Conservation (phyloP, 2,113 vertebrate species). For the Ictalurus punctatus region DNA sequence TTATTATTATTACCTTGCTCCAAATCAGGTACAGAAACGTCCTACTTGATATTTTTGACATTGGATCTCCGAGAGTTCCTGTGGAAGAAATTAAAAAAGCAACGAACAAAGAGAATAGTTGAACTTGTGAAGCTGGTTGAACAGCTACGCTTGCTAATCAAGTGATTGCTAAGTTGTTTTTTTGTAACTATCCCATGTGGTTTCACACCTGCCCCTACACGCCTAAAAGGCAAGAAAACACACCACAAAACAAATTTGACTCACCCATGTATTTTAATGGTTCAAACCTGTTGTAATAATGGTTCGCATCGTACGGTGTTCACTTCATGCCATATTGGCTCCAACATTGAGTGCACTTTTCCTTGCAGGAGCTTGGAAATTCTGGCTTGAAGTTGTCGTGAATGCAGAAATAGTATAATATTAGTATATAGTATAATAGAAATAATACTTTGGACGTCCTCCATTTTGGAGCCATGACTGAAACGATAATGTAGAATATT, state of each 20-base stretch:
- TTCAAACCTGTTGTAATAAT: not conserved
- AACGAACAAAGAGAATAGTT: not conserved
- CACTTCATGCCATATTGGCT: not conserved
- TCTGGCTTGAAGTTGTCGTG: too few relatives aligned
- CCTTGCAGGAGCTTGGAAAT: not conserved
- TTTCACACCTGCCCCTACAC: not conserved
- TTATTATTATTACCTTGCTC: not conserved
- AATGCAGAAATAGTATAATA: not conserved
- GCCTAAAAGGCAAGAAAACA: not conserved
- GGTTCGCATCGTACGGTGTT: not conserved
- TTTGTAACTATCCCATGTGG: not conserved
- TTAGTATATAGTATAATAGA: too few relatives aligned
- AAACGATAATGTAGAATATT: not conserved
- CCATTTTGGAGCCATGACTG: not conserved
- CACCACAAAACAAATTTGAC: not conserved
- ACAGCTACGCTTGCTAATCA: not conserved
- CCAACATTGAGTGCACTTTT: not conserved
- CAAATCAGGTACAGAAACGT: not conserved
- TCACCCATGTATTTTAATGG: not conserved
- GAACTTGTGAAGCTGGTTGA: constrained; percentile 2
- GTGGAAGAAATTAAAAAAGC: not conserved
- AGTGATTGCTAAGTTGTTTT: not conserved
- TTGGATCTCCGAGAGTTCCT: not conserved
- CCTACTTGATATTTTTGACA: not conserved
- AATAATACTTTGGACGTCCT: not conserved